A percentile compares a stretch with the other conserved stretches of the same genome.
These are phyloP conservation scores for Amphipyra tragopoginis DNA, from an alignment of 2,888 invertebrate genomes.

Conservation along the genomic window DNA sequence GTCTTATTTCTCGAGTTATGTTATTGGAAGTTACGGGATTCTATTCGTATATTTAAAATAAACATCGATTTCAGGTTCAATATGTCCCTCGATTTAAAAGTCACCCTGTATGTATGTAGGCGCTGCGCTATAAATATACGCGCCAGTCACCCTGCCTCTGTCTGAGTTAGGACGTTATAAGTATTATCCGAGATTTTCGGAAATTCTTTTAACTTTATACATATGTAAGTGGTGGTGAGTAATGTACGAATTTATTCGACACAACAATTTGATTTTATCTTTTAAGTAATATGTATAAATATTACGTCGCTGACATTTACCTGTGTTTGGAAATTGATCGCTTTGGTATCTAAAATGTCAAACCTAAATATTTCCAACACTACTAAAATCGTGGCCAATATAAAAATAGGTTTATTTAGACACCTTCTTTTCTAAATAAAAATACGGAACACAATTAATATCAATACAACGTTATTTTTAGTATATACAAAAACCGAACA, in stretches of 20 bases:
- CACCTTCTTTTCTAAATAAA: too few species aligned
- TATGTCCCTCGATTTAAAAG: constrained; percentile 19
- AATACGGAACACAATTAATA: too few species aligned
- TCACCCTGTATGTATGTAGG: constrained; percentile 29
- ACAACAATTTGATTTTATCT: constrained; percentile 17
- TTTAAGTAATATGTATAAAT: not conserved
- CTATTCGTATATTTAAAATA: too few species aligned
- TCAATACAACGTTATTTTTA: too few species aligned
- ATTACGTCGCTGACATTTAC: not conserved
- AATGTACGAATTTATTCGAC: constrained; percentile 7
- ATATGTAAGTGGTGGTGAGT: constrained; percentile 5
- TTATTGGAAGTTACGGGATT: too few species aligned
- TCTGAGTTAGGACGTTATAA: constrained; percentile 22
- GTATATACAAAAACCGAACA: too few species aligned
- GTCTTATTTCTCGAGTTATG: too few species aligned
- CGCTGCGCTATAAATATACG: constrained; percentile 20
- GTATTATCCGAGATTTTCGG: constrained; percentile 19
- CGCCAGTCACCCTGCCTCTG: constrained; percentile 17
- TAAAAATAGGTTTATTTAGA: too few species aligned
- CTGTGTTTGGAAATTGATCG: too few species aligned
- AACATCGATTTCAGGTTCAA: not conserved
- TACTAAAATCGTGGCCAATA: too few species aligned
- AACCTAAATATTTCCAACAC: too few species aligned
- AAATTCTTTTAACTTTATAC: constrained; percentile 19
- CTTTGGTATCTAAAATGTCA: too few species aligned